Evolutionary conservation across 2,113 vertebrate genomes (phyloP).

Genomic region (Macaca nemestrina): DNA sequence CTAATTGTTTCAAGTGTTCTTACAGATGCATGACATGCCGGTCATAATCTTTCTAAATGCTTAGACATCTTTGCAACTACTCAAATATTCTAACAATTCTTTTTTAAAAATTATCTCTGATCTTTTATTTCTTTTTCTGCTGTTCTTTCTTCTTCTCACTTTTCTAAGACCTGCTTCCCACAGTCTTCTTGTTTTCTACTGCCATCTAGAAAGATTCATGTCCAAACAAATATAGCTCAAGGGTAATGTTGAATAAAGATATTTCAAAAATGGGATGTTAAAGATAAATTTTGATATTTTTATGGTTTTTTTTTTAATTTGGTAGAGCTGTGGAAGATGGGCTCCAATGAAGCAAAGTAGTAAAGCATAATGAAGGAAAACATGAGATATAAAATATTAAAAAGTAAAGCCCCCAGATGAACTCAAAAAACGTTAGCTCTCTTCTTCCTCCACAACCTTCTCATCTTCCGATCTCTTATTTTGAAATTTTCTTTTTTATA

Average conservation of each 20-base stretch:
- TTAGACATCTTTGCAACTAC: not conserved
- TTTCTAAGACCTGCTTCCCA: not conserved
- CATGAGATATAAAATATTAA: not conserved
- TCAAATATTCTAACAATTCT: not conserved
- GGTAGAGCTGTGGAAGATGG: not conserved
- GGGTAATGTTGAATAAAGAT: not conserved
- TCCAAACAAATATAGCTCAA: not conserved
- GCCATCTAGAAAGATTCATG: not conserved
- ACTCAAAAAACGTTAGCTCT: not conserved
- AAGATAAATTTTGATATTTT: not conserved
- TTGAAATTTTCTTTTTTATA: not conserved
- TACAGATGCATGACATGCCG: not conserved
- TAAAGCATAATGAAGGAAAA: not conserved
- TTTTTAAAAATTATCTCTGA: not conserved
- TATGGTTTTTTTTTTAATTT: not conserved
- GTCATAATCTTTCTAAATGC: not conserved
- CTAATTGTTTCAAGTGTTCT: not conserved
- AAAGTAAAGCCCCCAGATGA: not conserved
- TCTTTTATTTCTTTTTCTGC: not conserved
- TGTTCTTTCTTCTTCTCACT: not conserved
- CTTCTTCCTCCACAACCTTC: not conserved
- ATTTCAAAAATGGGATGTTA: not conserved
- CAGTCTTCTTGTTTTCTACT: not conserved
- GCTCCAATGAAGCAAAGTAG: not conserved
- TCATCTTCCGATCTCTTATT: not conserved